phyloP scores from a whole-genome alignment of 2,113 vertebrate genomes.

The Drymodes brunneopygia region DNA sequence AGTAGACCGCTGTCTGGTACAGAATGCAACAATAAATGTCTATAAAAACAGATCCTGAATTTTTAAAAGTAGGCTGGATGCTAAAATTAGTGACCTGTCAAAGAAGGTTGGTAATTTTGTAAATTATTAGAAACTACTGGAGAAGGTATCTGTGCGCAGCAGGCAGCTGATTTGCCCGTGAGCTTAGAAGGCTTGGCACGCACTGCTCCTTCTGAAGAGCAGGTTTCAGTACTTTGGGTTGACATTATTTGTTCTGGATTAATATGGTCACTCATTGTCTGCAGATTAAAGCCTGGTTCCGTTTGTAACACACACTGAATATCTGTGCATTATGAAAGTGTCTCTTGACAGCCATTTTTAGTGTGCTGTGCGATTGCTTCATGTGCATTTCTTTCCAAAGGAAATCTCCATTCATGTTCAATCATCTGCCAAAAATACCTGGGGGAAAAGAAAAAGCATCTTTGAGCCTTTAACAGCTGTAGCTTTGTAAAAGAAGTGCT shows the following conservation, averaged over 20 bases:
- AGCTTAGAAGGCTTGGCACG: not conserved
- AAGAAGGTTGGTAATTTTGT: not conserved
- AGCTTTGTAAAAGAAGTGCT: not conserved
- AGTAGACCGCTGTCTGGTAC: not conserved
- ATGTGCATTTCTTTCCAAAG: not conserved
- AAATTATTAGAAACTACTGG: not conserved
- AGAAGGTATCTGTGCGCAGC: not conserved
- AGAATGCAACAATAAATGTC: not conserved
- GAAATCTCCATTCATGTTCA: not conserved
- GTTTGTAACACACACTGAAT: not conserved
- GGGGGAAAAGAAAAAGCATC: fast-evolving
- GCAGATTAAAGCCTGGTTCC: not conserved
- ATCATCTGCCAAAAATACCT: not conserved
- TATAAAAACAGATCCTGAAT: not conserved
- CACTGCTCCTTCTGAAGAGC: not conserved
- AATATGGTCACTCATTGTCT: not conserved
- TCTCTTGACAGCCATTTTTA: not conserved
- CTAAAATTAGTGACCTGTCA: not conserved
- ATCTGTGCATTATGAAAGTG: not conserved
- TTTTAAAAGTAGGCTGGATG: not conserved
- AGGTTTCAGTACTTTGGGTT: not conserved
- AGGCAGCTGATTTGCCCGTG: not conserved
- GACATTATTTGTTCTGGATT: not conserved
- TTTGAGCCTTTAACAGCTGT: not conserved
- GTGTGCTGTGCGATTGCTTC: not conserved